Conservation (phyloP, 2,888 invertebrate species). For the Megastigmus dorsalis region DNA sequence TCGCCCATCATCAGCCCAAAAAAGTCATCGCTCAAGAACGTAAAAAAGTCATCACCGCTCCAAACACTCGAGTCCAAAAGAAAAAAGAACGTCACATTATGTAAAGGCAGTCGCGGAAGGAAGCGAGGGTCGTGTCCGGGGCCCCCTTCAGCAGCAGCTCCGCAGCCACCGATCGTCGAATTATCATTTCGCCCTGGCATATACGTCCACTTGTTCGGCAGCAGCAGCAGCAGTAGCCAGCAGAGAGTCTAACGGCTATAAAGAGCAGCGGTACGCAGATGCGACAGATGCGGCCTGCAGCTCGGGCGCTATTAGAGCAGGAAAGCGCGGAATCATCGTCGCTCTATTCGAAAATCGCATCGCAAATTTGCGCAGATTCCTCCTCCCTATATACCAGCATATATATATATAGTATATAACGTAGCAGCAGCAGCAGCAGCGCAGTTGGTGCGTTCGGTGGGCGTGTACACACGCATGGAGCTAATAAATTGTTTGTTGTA, state of each 20-base stretch:
- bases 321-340: constrained; percentile 55
- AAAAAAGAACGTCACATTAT: too few species aligned
- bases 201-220: too few species aligned
- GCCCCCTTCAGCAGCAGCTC: too few species aligned
- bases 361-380: constrained; percentile 29
- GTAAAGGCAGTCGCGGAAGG: neutral
- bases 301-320: constrained; percentile 36
- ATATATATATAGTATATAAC: constrained; percentile 16
- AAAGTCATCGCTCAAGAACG: too few species aligned
- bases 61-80: neutral
- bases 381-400: too few species aligned
- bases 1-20: too few species aligned
- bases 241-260: too few species aligned
- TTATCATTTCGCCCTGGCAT: too few species aligned
- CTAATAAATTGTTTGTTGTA: constrained; percentile 75
- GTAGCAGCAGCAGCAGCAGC: too few species aligned
- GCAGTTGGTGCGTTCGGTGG: constrained; percentile 67
- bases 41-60: constrained; percentile 38
- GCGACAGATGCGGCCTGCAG: constrained; percentile 55
- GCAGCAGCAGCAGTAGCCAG: too few species aligned
- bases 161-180: too few species aligned
- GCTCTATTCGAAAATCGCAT: constrained; percentile 50
- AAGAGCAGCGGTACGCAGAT: neutral
- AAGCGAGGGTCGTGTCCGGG: neutral
- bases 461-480: constrained; percentile 64